These are phyloP conservation scores for Plumapathes pennacea DNA, from an alignment of 92 coral and sea anemone species.

Conservation along the genomic window DNA sequence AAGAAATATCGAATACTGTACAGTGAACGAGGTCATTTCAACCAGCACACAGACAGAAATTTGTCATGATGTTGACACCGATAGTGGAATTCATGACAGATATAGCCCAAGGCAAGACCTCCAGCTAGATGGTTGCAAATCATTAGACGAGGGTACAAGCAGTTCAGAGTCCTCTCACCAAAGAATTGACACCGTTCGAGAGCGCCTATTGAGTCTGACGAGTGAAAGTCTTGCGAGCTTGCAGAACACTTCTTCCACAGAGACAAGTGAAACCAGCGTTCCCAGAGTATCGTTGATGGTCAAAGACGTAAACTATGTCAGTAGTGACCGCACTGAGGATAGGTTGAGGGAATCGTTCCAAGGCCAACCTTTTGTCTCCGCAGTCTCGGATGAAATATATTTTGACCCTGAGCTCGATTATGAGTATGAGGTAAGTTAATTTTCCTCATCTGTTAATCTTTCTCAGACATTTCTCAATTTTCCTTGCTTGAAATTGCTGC, in stretches of 20 bases:
- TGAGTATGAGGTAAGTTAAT: constrained; percentile 86
- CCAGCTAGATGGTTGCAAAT: constrained; percentile 63
- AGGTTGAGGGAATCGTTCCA: constrained; percentile 44
- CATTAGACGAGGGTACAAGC: constrained; percentile 86
- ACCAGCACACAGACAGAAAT: constrained; percentile 91
- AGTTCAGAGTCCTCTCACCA: constrained; percentile 85
- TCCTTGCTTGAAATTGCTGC: not conserved
- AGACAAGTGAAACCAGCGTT: constrained; percentile 53
- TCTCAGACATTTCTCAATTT: no score
- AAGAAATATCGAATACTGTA: constrained; percentile 47
- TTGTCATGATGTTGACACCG: constrained; percentile 68
- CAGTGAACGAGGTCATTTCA: constrained; percentile 60
- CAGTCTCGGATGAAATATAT: constrained; percentile 89
- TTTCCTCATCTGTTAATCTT: not conserved
- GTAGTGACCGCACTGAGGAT: constrained; percentile 51
- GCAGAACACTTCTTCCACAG: constrained; percentile 60
- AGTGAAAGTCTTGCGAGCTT: constrained; percentile 57
- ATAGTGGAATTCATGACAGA: constrained; percentile 89
- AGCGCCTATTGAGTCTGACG: constrained; percentile 56
- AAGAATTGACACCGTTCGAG: constrained; percentile 67
- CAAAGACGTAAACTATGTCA: constrained; percentile 66
- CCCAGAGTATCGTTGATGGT: constrained; percentile 61
- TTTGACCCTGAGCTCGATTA: constrained; percentile 97
- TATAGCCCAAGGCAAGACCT: constrained; percentile 86
- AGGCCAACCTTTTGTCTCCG: constrained; percentile 61